Evolutionary conservation across 2,797 vertebrate genomes (phyloP).

Genomic region (Manis pentadactyla): DNA sequence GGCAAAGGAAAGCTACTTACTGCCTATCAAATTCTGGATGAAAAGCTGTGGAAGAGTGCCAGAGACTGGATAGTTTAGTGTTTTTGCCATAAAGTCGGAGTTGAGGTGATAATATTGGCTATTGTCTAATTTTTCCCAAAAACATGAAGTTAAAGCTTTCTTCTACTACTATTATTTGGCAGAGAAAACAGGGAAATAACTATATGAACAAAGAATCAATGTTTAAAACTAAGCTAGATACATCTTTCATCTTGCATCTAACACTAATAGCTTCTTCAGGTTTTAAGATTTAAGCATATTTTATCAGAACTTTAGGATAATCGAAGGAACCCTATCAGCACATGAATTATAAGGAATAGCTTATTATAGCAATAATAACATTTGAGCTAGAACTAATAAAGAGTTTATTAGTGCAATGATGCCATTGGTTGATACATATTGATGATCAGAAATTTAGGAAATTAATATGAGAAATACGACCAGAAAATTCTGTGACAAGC

Average conservation of each 20-base stretch:
- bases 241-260: conserved; percentile 7
- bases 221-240: neutral
- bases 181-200: neutral
- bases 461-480: neutral
- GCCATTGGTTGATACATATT: neutral
- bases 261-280: conserved; percentile 1
- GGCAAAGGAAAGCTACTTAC: neutral
- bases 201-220: neutral
- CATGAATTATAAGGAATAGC: neutral
- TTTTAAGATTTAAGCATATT: conserved; percentile 29
- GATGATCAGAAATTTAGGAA: conserved; percentile 31
- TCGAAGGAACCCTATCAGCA: neutral
- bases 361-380: neutral
- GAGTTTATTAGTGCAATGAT: neutral
- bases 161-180: neutral
- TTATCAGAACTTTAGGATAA: conserved; percentile 20
- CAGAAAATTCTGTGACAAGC: neutral
- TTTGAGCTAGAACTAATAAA: neutral
- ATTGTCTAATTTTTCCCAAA: neutral
- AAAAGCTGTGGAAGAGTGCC: neutral
- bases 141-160: neutral
- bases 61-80: neutral
- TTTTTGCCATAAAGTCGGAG: neutral
- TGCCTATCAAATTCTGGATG: conserved; percentile 1
- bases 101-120: neutral